phyloP scores from a whole-genome alignment of 2,797 vertebrate genomes.

The Streptopelia turtur region DNA sequence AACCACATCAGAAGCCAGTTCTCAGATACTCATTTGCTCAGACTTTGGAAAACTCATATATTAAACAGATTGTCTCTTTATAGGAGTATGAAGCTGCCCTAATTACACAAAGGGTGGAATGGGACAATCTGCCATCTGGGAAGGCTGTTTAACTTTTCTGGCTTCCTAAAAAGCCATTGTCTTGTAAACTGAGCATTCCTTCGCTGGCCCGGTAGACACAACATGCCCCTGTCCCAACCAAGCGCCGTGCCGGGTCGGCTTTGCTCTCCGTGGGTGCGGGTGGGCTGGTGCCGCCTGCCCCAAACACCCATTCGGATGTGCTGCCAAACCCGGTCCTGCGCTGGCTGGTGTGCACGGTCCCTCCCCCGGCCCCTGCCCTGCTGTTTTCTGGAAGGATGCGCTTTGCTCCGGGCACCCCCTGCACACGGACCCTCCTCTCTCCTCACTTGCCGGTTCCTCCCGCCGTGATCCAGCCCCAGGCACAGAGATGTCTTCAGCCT shows the following conservation, averaged over 20 bases:
- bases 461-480: background rate
- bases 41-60: conserved; percentile 47
- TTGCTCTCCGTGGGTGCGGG: background rate
- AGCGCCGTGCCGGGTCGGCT: background rate
- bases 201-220: conserved; percentile 41
- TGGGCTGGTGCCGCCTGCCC: background rate
- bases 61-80: conserved; percentile 53
- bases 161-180: conserved; percentile 57
- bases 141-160: conserved; percentile 55
- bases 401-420: background rate
- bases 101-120: conserved; percentile 23
- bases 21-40: conserved; percentile 46
- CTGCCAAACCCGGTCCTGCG: background rate
- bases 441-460: fast-evolving
- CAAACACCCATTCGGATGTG: fast-evolving
- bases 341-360: background rate
- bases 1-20: conserved; percentile 61
- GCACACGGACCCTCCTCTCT: fast-evolving
- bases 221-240: conserved; percentile 8
- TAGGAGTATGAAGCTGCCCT: conserved; percentile 12
- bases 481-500: background rate
- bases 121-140: conserved; percentile 23
- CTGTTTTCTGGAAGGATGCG: background rate
- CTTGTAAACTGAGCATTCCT: conserved; percentile 63
- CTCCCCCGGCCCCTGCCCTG: background rate